Conservation (phyloP, 2,797 vertebrate species). For the Eurystomus glaucurus region DNA sequence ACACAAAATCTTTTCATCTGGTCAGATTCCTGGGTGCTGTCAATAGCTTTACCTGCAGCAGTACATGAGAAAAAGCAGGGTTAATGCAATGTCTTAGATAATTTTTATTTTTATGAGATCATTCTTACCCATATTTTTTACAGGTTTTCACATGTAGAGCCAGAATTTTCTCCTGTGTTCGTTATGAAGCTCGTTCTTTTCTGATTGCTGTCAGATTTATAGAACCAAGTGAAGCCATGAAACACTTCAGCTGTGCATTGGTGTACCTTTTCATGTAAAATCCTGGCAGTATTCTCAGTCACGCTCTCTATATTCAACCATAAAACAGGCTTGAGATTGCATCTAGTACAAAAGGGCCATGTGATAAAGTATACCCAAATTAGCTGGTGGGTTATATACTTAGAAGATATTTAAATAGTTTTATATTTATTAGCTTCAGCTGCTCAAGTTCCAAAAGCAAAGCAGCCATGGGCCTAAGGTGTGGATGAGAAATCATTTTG, state of each 20-base stretch:
- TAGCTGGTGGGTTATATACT: not conserved
- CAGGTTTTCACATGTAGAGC: not conserved
- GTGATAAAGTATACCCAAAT: not conserved
- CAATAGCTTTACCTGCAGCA: not conserved
- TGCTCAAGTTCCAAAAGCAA: not conserved
- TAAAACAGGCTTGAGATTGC: not conserved
- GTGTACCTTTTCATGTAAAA: not conserved
- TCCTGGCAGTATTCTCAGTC: not conserved
- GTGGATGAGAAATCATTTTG: not conserved
- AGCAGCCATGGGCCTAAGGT: not conserved
- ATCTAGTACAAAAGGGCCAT: not conserved
- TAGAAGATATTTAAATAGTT: not conserved
- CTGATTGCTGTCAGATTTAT: not conserved
- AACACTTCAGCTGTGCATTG: not conserved
- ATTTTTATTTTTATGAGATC: not conserved
- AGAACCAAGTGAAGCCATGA: not conserved
- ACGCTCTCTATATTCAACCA: not conserved
- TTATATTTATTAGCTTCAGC: not conserved
- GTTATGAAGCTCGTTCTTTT: conserved; percentile 2
- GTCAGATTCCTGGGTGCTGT: not conserved
- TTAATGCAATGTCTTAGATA: not conserved
- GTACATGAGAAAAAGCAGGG: not conserved
- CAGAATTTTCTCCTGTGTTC: not conserved
- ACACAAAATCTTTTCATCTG: not conserved
- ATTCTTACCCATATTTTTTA: not conserved